Percentiles rank a stretch among this genome's conserved stretches.
Conservation (phyloP, 2,888 invertebrate species). For the Tinea pellionella region DNA sequence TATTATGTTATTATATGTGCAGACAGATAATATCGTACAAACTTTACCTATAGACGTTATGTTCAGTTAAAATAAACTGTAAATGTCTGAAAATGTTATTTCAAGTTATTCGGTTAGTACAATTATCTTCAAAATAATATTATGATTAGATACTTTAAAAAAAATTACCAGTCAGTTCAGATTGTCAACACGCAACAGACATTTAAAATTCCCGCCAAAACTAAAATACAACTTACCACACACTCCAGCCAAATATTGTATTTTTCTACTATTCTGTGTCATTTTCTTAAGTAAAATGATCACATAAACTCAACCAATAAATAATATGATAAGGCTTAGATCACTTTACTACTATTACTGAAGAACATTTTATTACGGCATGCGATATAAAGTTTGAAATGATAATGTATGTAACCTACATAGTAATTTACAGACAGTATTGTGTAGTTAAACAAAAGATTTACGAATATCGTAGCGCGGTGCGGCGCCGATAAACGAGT, state of each 20-base stretch:
- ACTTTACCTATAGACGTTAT: too few species aligned
- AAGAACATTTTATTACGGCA: background rate
- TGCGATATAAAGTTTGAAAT: background rate
- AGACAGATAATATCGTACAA: too few species aligned
- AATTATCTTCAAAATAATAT: too few species aligned
- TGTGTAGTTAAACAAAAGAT: background rate
- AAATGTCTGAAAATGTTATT: too few species aligned
- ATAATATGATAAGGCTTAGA: background rate
- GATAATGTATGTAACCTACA: constrained; percentile 1
- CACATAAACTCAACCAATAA: background rate
- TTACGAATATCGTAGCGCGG: background rate
- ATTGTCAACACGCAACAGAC: background rate
- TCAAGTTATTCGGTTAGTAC: too few species aligned
- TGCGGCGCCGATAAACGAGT: background rate
- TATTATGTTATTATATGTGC: too few species aligned
- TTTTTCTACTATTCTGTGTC: constrained; percentile 31
- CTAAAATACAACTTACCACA: constrained; percentile 39
- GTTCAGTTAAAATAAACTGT: too few species aligned
- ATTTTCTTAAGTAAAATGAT: background rate
- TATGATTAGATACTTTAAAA: too few species aligned
- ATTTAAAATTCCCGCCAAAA: constrained; percentile 27
- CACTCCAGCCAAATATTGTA: constrained; percentile 57
- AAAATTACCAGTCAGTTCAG: background rate
- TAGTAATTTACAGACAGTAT: background rate
- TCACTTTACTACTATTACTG: background rate